Conservation (phyloP, 2,797 vertebrate species). For the Catostomus latipinnis region DNA sequence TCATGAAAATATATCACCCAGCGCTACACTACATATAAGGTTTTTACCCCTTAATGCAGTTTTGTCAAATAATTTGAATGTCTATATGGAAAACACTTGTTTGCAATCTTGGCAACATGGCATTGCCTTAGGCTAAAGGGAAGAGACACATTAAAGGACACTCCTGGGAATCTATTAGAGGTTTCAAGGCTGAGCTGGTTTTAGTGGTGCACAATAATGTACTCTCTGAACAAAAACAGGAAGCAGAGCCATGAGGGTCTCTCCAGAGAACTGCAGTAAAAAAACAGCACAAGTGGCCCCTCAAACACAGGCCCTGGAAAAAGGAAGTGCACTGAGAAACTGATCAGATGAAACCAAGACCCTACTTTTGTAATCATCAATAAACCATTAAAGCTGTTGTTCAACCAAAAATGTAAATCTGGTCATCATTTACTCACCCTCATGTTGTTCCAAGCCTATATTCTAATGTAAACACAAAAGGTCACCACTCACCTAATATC, state of each 20-base stretch:
- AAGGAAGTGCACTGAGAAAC: slow-evolving; percentile 64
- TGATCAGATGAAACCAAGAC: slow-evolving; percentile 30
- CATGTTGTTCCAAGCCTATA: too few species aligned
- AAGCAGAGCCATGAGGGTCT: slow-evolving; percentile 72
- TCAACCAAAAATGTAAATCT: too few species aligned
- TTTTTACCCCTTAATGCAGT: neutral
- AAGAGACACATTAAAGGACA: slow-evolving; percentile 22
- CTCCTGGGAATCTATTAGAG: slow-evolving; percentile 47
- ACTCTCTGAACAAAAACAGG: slow-evolving; percentile 78
- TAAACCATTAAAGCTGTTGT: neutral
- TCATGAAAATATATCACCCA: neutral
- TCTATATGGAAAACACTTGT: slow-evolving; percentile 41
- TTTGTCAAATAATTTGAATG: neutral
- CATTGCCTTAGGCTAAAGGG: slow-evolving; percentile 20
- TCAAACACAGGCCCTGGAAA: slow-evolving; percentile 65
- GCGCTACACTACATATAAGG: neutral
- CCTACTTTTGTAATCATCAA: neutral
- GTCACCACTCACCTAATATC: too few species aligned
- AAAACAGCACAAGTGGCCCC: slow-evolving; percentile 68
- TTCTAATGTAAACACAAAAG: too few species aligned
- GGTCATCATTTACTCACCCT: too few species aligned
- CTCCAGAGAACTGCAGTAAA: slow-evolving; percentile 74
- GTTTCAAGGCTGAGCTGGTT: slow-evolving; percentile 32
- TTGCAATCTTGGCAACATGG: slow-evolving; percentile 31
- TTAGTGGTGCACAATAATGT: slow-evolving; percentile 47